These are phyloP conservation scores for Hirtodrosophila trivittata DNA, from an alignment of 2,888 invertebrate genomes.

Conservation along the genomic window DNA sequence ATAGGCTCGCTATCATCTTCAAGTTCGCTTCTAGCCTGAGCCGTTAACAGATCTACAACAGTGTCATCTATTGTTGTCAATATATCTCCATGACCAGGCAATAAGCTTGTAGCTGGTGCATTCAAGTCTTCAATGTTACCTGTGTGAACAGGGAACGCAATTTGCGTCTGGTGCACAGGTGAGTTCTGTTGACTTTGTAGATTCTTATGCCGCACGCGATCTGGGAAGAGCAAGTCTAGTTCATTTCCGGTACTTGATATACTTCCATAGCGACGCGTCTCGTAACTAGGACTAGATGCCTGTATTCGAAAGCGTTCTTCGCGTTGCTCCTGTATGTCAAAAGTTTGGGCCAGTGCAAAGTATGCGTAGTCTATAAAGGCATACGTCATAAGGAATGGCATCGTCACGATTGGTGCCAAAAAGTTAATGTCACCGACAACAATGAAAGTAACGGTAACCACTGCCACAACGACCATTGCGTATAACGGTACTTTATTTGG, in stretches of 20 bases:
- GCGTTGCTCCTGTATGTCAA: slow-evolving; percentile 94
- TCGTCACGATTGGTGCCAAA: slow-evolving; percentile 97
- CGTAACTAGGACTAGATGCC: slow-evolving; percentile 85
- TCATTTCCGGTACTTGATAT: slow-evolving; percentile 84
- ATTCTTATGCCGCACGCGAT: slow-evolving; percentile 93
- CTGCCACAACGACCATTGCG: slow-evolving; percentile 94
- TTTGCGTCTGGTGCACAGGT: slow-evolving; percentile 77
- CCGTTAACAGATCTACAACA: slow-evolving; percentile 41
- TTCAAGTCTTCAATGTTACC: slow-evolving; percentile 48
- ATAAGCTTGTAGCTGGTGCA: slow-evolving; percentile 42
- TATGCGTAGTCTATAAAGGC: slow-evolving; percentile 98
- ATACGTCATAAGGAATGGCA: slow-evolving; percentile 98
- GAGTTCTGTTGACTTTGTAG: slow-evolving; percentile 85
- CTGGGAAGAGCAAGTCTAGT: slow-evolving; percentile 95
- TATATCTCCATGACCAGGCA: slow-evolving; percentile 16
- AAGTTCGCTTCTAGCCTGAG: slow-evolving; percentile 48
- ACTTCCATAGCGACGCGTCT: slow-evolving; percentile 87
- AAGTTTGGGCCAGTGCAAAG: slow-evolving; percentile 98
- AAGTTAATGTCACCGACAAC: slow-evolving; percentile 97
- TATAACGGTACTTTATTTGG: slow-evolving; percentile 97
- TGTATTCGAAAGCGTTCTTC: slow-evolving; percentile 88
- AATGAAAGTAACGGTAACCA: slow-evolving; percentile 95
- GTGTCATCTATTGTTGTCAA: slow-evolving; percentile 46
- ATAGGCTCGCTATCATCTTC: slow-evolving; percentile 85
- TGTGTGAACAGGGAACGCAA: slow-evolving; percentile 32